Evolutionary conservation across 2,888 invertebrate species (phyloP), one percentile per base, ranked within the genome.

Genomic region (Cepaea hortensis): DNA sequence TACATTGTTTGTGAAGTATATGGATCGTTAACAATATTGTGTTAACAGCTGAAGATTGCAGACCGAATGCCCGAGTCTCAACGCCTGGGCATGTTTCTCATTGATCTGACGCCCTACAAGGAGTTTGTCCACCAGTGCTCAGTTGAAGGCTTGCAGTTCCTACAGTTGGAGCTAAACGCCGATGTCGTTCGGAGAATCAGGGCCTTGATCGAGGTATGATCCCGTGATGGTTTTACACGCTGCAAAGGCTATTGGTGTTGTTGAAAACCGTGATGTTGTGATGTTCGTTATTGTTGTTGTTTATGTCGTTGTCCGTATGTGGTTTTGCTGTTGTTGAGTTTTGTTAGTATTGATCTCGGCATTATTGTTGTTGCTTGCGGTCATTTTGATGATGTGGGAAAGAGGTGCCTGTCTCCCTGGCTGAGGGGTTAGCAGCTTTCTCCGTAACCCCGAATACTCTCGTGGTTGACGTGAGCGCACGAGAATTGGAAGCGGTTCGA

Each of bases 1-100:
- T 68, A 68, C 18, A 68, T 15, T 68, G 68, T 68, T 68, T 55
- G 55, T 68, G 68, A 18, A 20, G n/a, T n/a, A 7, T 68, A 18
- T 68, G n/a, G n/a, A 20, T 68, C 5, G 5, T n/a, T 68, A 15
- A 4, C 18, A 68, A 68, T n/a, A 68, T 20, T 3, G 68, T 20
- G n/a, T 3, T 50, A 4, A 11, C 77, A 87, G 87, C 48, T 84
- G 72, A 87, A 87, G 23, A 76, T 87, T 3, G 23, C 70, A 5
- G 84, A 84, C 6, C 18, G 84, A 11, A 65, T 87, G 23, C 87
- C 87, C 2, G 87, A 87, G 46, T 80, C 80, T 9, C 84, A 87
- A 73, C 35, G 84, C 6, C 75, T 87, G 55, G 87, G 87, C 0
- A 75, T 84, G 84, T 84, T 87, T 81, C 81, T 87, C 3, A 48